A percentile compares a stretch with the other conserved stretches of the same genome.
phyloP scores from a whole-genome alignment of 2,797 vertebrate species.

The Pipistrellus pipistrellus region DNA sequence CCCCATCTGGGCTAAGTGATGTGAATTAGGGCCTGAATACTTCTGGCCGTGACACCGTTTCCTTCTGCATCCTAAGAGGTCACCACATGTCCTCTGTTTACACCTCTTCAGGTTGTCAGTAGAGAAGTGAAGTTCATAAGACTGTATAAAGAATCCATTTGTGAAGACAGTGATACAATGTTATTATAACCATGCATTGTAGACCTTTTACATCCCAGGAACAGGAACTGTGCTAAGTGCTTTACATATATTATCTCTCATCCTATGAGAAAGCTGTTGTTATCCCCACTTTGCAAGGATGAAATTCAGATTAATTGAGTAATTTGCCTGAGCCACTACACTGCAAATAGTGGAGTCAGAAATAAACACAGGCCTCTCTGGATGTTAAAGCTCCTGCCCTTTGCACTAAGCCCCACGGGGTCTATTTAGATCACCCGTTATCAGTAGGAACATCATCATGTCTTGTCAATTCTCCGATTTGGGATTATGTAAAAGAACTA shows the following conservation, averaged over 20 bases:
- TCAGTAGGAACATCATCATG: background rate
- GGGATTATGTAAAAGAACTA: background rate
- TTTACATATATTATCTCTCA: background rate
- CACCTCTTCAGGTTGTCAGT: background rate
- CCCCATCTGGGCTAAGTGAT: accelerated
- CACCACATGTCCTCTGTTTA: background rate
- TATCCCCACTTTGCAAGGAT: background rate
- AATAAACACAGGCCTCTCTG: background rate
- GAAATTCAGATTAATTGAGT: background rate
- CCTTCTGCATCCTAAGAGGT: background rate
- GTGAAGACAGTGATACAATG: background rate
- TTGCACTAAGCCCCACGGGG: background rate
- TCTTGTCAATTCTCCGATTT: background rate
- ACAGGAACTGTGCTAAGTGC: background rate
- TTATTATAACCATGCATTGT: background rate
- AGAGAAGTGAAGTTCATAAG: background rate
- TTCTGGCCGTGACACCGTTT: background rate
- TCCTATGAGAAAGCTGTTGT: background rate
- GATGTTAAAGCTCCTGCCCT: background rate
- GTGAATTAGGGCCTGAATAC: background rate
- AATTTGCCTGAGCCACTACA: background rate
- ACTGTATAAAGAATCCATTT: background rate
- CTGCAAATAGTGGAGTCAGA: background rate
- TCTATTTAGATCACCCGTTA: background rate
- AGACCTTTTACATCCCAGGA: background rate